phyloP scores from a whole-genome alignment of 64 coral and sea anemone genomes.

The Hydrozoanthus tunicans region DNA sequence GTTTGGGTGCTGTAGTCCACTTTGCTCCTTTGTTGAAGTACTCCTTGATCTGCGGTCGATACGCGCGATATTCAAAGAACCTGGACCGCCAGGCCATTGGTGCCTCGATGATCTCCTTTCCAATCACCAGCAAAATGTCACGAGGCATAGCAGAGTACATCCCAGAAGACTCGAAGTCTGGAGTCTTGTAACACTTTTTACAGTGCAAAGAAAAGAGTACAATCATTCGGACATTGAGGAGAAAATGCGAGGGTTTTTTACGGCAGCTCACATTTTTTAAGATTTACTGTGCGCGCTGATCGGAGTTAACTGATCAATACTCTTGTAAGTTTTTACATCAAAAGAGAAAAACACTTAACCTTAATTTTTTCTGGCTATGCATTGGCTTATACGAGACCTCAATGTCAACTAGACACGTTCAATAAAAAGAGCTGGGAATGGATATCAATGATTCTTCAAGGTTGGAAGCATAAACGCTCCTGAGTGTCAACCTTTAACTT shows the following conservation, averaged over 20 bases:
- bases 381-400: too few relatives aligned
- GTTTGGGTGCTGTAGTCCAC: too few relatives aligned
- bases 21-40: slow-evolving; percentile 92
- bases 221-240: not conserved
- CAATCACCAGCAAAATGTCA: slow-evolving; percentile 89
- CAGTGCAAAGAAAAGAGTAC: not conserved
- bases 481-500: too few relatives aligned
- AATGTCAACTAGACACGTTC: too few relatives aligned
- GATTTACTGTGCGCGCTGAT: not conserved
- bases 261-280: not conserved
- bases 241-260: not conserved
- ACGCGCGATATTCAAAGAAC: slow-evolving; percentile 42
- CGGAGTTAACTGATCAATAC: too few relatives aligned
- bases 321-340: too few relatives aligned
- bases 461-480: too few relatives aligned
- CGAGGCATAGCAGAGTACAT: slow-evolving; percentile 97
- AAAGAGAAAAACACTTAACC: too few relatives aligned
- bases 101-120: slow-evolving; percentile 95
- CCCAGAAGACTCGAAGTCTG: slow-evolving; percentile 82
- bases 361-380: too few relatives aligned
- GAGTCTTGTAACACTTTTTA: slow-evolving; percentile 79
- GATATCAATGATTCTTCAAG: too few relatives aligned
- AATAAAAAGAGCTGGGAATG: too few relatives aligned
- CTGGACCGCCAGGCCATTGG: slow-evolving; percentile 89
- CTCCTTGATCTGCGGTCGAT: slow-evolving; percentile 87